A percentile compares a stretch with the other conserved stretches of the same genome.
Conservation (phyloP, 2,797 vertebrate species). For the Notolabrus celidotus region DNA sequence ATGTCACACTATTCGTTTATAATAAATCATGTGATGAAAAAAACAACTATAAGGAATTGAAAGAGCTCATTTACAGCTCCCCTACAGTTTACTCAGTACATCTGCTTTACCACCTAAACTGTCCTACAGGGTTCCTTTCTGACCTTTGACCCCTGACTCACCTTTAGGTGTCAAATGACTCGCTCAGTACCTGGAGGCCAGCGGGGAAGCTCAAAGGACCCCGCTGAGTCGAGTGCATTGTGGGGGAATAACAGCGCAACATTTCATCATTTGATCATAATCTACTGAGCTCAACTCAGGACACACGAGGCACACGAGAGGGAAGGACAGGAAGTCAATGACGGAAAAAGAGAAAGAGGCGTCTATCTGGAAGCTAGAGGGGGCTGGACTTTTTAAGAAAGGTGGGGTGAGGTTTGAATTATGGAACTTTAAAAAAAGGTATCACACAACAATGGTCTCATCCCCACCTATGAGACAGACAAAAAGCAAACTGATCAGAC, state of each 20-base stretch:
- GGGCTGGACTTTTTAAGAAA: slow-evolving; percentile 19
- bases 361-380: slow-evolving; percentile 54
- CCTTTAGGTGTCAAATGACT: slow-evolving; percentile 86
- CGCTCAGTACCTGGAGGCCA: slow-evolving; percentile 84
- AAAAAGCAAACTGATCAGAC: slow-evolving; percentile 79
- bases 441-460: slow-evolving; percentile 81
- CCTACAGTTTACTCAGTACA: slow-evolving; percentile 4
- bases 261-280: slow-evolving; percentile 80
- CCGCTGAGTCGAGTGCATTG: slow-evolving; percentile 83
- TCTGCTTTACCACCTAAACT: slow-evolving; percentile 56
- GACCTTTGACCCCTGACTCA: slow-evolving; percentile 82
- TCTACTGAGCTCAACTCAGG: slow-evolving; percentile 69
- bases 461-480: slow-evolving; percentile 85
- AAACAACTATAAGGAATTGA: slow-evolving; percentile 9
- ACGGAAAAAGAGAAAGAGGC: slow-evolving; percentile 16
- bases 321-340: slow-evolving; percentile 50
- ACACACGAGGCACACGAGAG: slow-evolving; percentile 68
- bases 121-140: slow-evolving; percentile 61
- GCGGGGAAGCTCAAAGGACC: slow-evolving; percentile 83
- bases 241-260: slow-evolving; percentile 84
- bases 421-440: slow-evolving; percentile 49
- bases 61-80: slow-evolving; percentile 8
- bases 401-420: slow-evolving; percentile 47
- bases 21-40: slow-evolving; percentile 36
- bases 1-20: slow-evolving; percentile 18